Evolutionary conservation across 1,140 invertebrate genomes (phyloP), one percentile per base, ranked within the genome.

Genomic region (Hesperophylax magnus): DNA sequence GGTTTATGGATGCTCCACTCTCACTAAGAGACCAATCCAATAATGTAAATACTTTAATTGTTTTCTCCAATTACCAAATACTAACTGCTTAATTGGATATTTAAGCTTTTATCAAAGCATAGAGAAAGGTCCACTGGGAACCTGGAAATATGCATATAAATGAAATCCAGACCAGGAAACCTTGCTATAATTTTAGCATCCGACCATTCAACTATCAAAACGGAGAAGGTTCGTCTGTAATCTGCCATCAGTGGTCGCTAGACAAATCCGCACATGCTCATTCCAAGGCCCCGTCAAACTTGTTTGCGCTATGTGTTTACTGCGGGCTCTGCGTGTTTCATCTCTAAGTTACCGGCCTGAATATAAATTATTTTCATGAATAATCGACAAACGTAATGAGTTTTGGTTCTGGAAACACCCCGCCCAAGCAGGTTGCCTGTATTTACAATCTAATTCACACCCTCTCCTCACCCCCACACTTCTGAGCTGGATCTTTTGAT

Each of bases 301-400:
- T 81, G 77, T 84, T 81, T 84, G 80, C 82, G 82, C 75, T 79
- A 78, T 83, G 39, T 47, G 77, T 84, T 79, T 84, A 54, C 77
- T 60, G 82, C 54, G 24, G 63, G 54, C 63, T 27, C 79, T 67
- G 52, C 82, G 63, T 84, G 82, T 81, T 84, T 81, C 83, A 80
- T 84, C 83, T 84, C 83, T 78, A 84, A 84, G 83, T 84, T 81
- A 84, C 83, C 78, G 78, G 83, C 80, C 83, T 84, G 83, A 84
- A 84, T 84, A 84, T 84, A 84, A 84, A 84, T 84, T 81, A 82
- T 82, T 84, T 84, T 84, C 83, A 84, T 84, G 83, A 84, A 84
- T 84, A 84, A 84, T 84, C 83, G 83, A 84, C 83, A 84, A 84
- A 84, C 83, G 83, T 84, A 84, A 84, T 84, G 83, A 84, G 82